phyloP scores from a whole-genome alignment of 2,113 vertebrate genomes.

The Bungarus multicinctus region DNA sequence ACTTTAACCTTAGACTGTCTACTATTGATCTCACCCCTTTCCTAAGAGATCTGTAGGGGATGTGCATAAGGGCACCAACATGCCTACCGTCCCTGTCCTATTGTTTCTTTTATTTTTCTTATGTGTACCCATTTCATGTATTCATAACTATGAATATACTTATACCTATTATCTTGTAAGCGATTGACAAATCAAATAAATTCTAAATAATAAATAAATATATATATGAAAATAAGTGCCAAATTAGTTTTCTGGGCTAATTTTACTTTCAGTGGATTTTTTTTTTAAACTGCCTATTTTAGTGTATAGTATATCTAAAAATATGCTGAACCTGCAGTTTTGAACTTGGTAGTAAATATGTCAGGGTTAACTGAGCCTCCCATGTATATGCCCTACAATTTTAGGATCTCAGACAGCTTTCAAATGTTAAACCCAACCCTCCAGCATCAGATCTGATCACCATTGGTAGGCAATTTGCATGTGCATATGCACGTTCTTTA shows the following conservation, averaged over 20 bases:
- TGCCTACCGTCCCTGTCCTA: too few species aligned
- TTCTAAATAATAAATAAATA: too few species aligned
- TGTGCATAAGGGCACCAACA: too few species aligned
- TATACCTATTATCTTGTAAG: too few species aligned
- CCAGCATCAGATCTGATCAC: not conserved
- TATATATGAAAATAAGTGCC: constrained; percentile 57
- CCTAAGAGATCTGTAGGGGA: too few species aligned
- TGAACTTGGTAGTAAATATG: not conserved
- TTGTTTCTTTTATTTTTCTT: too few species aligned
- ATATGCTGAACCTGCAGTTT: not conserved
- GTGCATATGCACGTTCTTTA: not conserved
- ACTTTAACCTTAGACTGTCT: too few species aligned
- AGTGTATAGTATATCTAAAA: constrained; percentile 17
- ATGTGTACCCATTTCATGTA: too few species aligned
- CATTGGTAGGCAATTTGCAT: not conserved
- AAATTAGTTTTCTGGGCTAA: constrained; percentile 56
- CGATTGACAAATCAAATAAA: too few species aligned
- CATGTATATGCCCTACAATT: not conserved
- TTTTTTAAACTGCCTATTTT: constrained; percentile 26
- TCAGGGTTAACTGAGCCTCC: not conserved
- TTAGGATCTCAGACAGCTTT: not conserved
- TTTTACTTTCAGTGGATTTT: constrained; percentile 69
- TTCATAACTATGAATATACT: too few species aligned
- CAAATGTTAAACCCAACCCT: not conserved
- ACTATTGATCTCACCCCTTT: too few species aligned